Base-by-base conservation (phyloP, 2,113 vertebrate genomes). In the Proterorhinus semilunaris region DNA sequence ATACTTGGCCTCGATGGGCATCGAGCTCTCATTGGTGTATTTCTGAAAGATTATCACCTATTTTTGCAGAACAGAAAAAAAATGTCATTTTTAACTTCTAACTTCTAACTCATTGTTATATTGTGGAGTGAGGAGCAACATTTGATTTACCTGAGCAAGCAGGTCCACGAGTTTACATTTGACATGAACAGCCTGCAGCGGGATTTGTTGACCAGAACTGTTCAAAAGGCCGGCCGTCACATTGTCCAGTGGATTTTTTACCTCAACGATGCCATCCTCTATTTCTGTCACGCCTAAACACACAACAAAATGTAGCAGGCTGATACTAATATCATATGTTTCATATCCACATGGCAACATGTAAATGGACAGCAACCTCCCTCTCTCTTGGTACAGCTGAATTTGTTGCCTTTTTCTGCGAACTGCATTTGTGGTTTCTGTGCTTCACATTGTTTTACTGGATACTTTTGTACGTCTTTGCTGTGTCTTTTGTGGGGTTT, bases 1-100 rank as follows among this genome's bases (percentile, higher is more conserved):
- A 16, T 94, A 96, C 75, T 96, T 98, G 4, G 95, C 95, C 78
- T 97, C 95, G 63, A 95, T 96, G 55, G 95, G 91, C 45, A 83
- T 77, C 0, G 50, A 16, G 58, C 87, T 93, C 66, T 74, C 81
- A 73, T 96, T 97, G 66, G 87, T 93, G 81, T 96, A 96, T 9
- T 89, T 93, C 71, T 98, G 96, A 87, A 96, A 97, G 67, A 96
- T 88, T 71, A 93, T 36, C 57, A 96, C 91, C 95, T 96, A 2
- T 16, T 17, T 46, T 46, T 47, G 44, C 9, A 55, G 15, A 21
- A 50, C 72, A 67, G 27, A 53, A 68, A 15, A 70, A 11, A 16
- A 13, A 16, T 53, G 16, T 45, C 8, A 68, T 3, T 4, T 8
- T 1, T 42, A n/a, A 5, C 10, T 45, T 0, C n/a, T n/a, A n/a